phyloP scores from a whole-genome alignment of 2,797 vertebrate genomes.

The Numenius phaeopus region DNA sequence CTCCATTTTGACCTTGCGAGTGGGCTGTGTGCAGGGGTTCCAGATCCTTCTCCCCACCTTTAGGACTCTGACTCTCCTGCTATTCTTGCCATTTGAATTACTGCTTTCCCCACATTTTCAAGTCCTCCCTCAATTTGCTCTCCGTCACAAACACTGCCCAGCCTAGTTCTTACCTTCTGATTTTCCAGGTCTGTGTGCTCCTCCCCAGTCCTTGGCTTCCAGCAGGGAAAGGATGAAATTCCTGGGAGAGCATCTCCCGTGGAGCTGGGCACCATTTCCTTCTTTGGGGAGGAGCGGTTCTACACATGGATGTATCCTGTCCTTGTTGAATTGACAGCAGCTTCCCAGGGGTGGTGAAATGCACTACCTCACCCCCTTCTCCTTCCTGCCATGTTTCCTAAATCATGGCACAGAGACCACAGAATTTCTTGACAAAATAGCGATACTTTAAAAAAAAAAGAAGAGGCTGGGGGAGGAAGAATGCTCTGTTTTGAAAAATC shows the following conservation, averaged over 20 bases:
- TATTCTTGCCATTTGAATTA: background rate
- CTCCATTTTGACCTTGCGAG: background rate
- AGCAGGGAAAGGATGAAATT: background rate
- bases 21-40: background rate
- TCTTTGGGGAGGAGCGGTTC: background rate
- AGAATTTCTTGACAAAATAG: background rate
- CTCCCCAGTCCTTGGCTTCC: background rate
- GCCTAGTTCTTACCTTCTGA: background rate
- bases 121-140: background rate
- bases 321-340: background rate
- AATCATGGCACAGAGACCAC: background rate
- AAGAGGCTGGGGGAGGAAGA: fast-evolving
- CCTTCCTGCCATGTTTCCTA: background rate
- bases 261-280: background rate
- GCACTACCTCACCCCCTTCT: background rate
- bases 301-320: background rate
- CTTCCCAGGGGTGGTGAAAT: background rate
- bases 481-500: background rate
- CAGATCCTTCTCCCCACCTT: background rate
- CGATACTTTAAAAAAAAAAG: background rate
- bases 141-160: background rate
- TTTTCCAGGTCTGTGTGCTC: background rate
- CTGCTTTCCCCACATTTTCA: background rate
- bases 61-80: background rate
- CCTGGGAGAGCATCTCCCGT: background rate